A percentile compares a stretch with the other conserved stretches of the same genome.
These are phyloP conservation scores for Tipula lateralis DNA, from an alignment of 2,888 invertebrate species.

Conservation along the genomic window DNA sequence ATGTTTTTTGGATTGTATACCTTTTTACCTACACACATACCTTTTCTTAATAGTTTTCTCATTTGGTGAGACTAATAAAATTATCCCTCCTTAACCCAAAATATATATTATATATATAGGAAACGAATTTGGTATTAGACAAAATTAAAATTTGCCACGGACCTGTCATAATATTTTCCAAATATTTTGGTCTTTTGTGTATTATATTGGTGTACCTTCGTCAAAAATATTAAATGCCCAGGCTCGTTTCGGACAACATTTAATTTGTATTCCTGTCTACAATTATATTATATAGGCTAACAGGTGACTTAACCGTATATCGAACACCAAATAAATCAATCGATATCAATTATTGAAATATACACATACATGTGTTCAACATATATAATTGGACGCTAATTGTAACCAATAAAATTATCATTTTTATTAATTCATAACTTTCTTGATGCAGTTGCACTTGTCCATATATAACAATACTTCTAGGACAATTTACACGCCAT, in stretches of 20 bases:
- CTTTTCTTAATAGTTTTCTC: background rate
- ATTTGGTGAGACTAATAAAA: background rate
- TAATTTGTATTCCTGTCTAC: background rate
- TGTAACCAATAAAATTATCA: background rate
- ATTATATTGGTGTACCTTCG: background rate
- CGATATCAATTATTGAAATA: background rate
- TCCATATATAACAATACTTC: background rate
- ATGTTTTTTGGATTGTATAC: background rate
- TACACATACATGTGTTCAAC: background rate
- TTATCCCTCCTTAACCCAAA: background rate
- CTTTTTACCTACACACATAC: background rate
- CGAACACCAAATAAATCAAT: background rate
- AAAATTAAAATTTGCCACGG: background rate
- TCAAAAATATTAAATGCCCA: background rate
- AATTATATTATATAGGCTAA: background rate
- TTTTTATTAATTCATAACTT: background rate
- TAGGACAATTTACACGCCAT: slow-evolving; percentile 6
- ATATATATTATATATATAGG: no score
- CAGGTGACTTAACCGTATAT: background rate
- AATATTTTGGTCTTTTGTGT: background rate
- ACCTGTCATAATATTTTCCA: background rate
- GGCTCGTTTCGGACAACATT: background rate
- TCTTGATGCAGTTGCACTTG: background rate
- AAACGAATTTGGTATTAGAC: background rate
- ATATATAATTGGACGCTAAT: background rate